Evolutionary conservation across 2,113 vertebrate genomes (phyloP), one percentile per base, ranked within the genome.

Genomic region (Brienomyrus longianalis): DNA sequence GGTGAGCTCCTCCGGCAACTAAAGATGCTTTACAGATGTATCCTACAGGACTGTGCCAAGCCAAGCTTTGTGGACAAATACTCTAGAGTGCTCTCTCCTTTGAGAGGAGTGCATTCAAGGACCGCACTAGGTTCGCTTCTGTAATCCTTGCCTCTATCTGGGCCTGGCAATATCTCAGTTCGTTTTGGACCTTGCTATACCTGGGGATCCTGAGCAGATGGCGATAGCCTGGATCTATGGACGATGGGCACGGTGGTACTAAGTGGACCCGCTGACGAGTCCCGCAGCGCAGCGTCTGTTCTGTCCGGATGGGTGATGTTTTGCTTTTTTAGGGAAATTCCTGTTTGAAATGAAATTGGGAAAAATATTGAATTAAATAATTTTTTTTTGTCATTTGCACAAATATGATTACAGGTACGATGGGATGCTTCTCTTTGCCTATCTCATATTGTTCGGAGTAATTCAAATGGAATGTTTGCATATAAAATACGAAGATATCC

Each of bases 1-100:
- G 99, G 98, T 99, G 93, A 92, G 93, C 13, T 15, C n/a, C 51
- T 56, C 31, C 3, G 3, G 47, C 9, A 0, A 86, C 47, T 51
- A 3, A 48, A n/a, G 19, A 11, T 50, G 39, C 15, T 51, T 31
- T 31, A 13, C 19, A 50, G 45, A 27, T 86, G 23, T 8, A 23
- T n/a, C 13, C 21, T 77, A 19, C 15, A 17, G 70, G 35, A 39
- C 13, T 19, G 70, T 1, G 35, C 74, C 35, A 35, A 77, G 70
- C 15, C 31, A 17, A 39, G 70, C 70, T 35, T 35, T 77, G 70
- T 77, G 70, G 15, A 77, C 70, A 39, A 31, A 6, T 39, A 13
- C 70, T 77, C 4, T 15, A 2, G 15, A 77, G 70, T 17, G 70
- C 15, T 19, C n/a, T 19, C 31, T 77, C 5, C 31, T 80, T 43